Evolutionary conservation across 2,113 vertebrate genomes (phyloP), one percentile per base, ranked within the genome.

Genomic region (Meriones unguiculatus): DNA sequence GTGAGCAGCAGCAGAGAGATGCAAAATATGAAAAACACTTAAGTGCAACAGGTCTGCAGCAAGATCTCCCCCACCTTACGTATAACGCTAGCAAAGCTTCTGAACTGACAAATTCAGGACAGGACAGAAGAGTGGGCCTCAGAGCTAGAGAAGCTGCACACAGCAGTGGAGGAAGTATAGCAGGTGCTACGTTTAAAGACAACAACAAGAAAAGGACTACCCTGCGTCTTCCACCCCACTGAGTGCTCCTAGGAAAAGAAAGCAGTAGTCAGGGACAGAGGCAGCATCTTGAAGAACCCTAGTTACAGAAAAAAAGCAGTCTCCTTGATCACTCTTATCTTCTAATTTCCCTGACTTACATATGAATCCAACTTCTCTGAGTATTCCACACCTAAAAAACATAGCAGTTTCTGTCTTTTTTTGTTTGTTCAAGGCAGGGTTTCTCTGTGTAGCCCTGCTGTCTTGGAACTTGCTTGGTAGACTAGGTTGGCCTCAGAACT

Each of bases 101-200:
- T 98, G 98, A 99, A 99, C 52, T 97, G 98, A 98, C 98, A 98
- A 98, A 98, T 98, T 98, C 98, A 99, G 98, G 93, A 15, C 98
- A 96, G 97, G 98, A 99, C 99, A 98, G 98, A 99, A 98, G 97
- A 97, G 98, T 86, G 89, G 98, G 97, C 98, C 98, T 98, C 98
- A 99, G 99, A 99, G 98, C 15, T 98, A 98, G 0, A 32, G 89
- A 94, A 98, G 96, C 24, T 97, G 82, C 57, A 88, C 41, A 5
- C 96, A 97, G 90, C 13, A 95, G 97, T 97, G 96, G 95, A 97
- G 96, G 95, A 96, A 65, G n/a, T 14, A 57, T 7, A 59, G 97
- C 91, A 96, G 98, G 98, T 96, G 97, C 98, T 98, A 98, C 98
- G 97, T 98, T 98, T 98, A 97, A 98, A 98, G 98, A 97, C 97